Evolutionary conservation across 64 coral and sea anemone genomes (phyloP).

Genomic region (Exaiptasia diaphana): DNA sequence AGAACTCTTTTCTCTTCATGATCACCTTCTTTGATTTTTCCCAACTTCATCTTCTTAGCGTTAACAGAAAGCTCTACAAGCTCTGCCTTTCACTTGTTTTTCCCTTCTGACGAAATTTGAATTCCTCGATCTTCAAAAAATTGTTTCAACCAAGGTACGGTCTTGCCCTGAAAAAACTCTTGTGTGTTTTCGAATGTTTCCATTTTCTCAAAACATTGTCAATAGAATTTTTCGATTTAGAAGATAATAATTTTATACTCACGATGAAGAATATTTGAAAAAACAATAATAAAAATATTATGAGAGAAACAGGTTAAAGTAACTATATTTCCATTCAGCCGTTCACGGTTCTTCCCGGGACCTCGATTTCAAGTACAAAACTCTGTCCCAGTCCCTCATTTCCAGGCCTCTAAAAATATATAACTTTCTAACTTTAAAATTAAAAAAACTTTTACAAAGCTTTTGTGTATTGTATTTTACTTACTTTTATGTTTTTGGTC

Average conservation of each 20-base stretch:
- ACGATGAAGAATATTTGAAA: background rate
- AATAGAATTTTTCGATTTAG: too few species aligned
- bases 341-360: background rate
- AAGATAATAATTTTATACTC: background rate
- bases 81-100: conserved; percentile 56
- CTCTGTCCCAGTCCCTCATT: conserved; percentile 8
- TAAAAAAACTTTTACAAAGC: too few species aligned
- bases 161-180: conserved; percentile 25
- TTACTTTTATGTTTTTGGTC: too few species aligned
- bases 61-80: conserved; percentile 52
- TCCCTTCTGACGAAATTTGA: conserved; percentile 48
- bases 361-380: conserved; percentile 1
- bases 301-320: background rate
- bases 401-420: too few species aligned
- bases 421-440: too few species aligned
- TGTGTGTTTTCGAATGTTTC: background rate
- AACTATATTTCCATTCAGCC: background rate
- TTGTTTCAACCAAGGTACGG: background rate
- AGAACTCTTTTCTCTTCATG: background rate
- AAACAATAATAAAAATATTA: background rate
- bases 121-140: conserved; percentile 5
- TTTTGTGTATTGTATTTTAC: too few species aligned
- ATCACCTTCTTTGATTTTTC: background rate
- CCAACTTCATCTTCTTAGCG: conserved; percentile 52
- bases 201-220: background rate